Base-by-base conservation (phyloP, 2,888 invertebrate genomes). In the Pseudoips prasinana region DNA sequence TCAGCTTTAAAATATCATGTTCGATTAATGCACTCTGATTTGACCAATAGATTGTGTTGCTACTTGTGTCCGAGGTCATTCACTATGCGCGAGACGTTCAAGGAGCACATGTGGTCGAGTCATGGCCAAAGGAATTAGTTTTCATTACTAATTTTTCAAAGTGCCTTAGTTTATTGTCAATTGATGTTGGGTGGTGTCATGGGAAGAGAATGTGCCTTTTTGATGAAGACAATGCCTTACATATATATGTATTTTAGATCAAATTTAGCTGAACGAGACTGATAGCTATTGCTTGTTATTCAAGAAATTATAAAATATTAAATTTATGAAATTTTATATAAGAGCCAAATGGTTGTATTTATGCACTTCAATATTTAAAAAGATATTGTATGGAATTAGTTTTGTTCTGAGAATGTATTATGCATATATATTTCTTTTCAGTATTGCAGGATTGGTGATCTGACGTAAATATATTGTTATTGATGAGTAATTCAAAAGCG, bases 1-100 rank as follows among this genome's bases (percentile, higher is more conserved):
- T 92, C 92, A 1, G 92, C 92, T 22, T 83, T 93, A 49, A 93
- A 92, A 69, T 92, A 92, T 66, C 92, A 92, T 57, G 92, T 92
- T 25, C 86, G 92, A 50, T 76, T 93, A 65, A 92, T 93, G 80
- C 93, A 92, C 76, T 92, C 92, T 18, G 93, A 92, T 71, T 79
- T 92, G 50, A 91, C 91, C 10, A 92, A 92, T 64, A 88, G 92
- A 67, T 86, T 92, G 44, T 92, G 92, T 73, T 93, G 93, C 71
- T 92, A 92, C 68, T 78, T 93, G 29, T 93, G 93, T 64, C 93
- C 93, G 14, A 89, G 91, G 54, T 91, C 92, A n/a, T 93, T 93
- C 55, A 91, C 91, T 35, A 92, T 91, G 83, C 78, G 92, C 43
- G 92, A 92, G 64, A 91, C 91, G 23, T 92, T 91, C 69, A 92